Base-by-base conservation (phyloP, 2,797 vertebrate species). In the Ctenopoma multispine region DNA sequence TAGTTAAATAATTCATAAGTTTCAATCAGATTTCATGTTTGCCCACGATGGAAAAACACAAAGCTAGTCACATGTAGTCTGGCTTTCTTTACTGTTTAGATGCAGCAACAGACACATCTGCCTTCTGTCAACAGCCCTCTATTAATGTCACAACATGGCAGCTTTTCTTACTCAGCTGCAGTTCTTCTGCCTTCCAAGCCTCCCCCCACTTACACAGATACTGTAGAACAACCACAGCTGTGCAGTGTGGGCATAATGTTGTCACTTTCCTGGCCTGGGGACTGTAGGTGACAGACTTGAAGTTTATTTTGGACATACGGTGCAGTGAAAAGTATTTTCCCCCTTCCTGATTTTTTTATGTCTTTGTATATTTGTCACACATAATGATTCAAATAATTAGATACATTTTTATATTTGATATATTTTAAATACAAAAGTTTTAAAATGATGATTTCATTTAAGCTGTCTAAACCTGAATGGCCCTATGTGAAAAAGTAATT, bases 241-340 rank as follows among this genome's bases (percentile, higher is more conserved):
- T 81, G 81, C 53, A 79, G 63, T 65, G 31, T 75, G n/a, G 48
- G 65, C 70, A 73, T 70, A 71, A 80, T 63, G 63, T 65, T 51
- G 27, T 71, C 24, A 18, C 63, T 51, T 66, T 44, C 62, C 46
- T 34, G 41, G 72, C 64, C 64, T 3, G 47, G 23, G 66, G 53
- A 56, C 56, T 47, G 40, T 38, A 62, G 36, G 43, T 75, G 77
- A 75, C 55, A 67, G 63, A 67, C 17, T 17, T 18, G 15, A 31
- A 44, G 70, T 80, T 89, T 88, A 87, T 92, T 92, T 89, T 81
- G 29, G 71, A 89, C 67, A 62, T 74, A 68, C 27, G 5, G 27
- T 29, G 27, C 27, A 4, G 27, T 29, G 27, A 29, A 29, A 29
- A 29, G 27, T 29, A 29, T 29, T 29, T 29, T 3, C 27, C 27